Percentiles rank a stretch among this genome's conserved stretches.
Evolutionary conservation across 2,113 vertebrate genomes (phyloP).

Genomic region (Rhabdomys dilectus): DNA sequence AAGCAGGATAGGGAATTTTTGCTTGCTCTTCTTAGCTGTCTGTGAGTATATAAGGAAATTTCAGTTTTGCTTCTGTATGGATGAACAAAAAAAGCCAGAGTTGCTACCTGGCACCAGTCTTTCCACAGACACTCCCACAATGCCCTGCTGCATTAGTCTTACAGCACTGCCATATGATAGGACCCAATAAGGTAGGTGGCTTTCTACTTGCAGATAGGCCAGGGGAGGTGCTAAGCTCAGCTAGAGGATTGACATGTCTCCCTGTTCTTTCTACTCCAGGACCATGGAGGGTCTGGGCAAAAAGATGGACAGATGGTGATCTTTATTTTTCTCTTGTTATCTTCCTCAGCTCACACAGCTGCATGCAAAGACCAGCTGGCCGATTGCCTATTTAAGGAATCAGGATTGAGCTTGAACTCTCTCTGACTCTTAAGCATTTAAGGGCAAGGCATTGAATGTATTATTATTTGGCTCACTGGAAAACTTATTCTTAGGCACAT

Average conservation of each 20-base stretch:
- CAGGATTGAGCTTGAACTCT: not conserved
- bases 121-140: not conserved
- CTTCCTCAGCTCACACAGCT: not conserved
- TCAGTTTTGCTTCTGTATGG: not conserved
- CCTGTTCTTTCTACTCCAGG: not conserved
- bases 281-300: not conserved
- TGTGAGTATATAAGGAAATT: not conserved
- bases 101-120: not conserved
- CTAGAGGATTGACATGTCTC: not conserved
- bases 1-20: no score
- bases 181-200: not conserved
- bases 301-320: not conserved
- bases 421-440: slow-evolving; percentile 57
- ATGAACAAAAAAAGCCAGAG: not conserved
- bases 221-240: not conserved
- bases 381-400: not conserved
- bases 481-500: not conserved
- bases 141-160: not conserved
- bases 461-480: not conserved
- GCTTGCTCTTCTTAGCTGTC: not conserved
- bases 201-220: not conserved
- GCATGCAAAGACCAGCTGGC: not conserved
- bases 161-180: not conserved
- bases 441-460: not conserved
- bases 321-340: not conserved